Conservation (phyloP, 2,797 vertebrate species). For the Notamacropus eugenii region DNA sequence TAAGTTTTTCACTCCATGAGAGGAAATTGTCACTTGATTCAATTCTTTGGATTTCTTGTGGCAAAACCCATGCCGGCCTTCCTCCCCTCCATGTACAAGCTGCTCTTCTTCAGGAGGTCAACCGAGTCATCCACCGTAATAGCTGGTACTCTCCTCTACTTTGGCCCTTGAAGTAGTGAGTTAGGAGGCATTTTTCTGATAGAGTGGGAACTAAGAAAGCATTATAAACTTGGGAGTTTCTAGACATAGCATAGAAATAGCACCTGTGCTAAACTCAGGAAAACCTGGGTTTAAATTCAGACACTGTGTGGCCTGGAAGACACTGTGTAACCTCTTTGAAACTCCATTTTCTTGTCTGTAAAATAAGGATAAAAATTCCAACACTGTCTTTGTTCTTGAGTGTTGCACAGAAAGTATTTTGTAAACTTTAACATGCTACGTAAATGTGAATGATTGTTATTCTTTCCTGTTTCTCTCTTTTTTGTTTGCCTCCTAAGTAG, state of each 20-base stretch:
- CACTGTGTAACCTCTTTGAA: background rate
- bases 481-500: conserved; percentile 19
- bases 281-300: background rate
- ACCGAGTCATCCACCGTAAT: background rate
- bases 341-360: background rate
- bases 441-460: background rate
- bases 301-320: background rate
- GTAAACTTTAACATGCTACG: background rate
- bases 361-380: background rate
- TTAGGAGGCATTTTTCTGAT: background rate
- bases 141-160: background rate
- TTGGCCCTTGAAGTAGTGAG: background rate
- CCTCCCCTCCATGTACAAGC: too few relatives aligned
- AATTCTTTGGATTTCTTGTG: background rate
- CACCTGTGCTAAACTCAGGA: background rate
- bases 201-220: background rate
- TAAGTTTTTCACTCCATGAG: background rate
- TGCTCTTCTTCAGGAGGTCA: background rate
- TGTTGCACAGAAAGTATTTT: background rate
- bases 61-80: background rate
- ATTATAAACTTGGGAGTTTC: background rate
- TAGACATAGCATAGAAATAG: background rate
- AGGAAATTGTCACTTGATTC: background rate
- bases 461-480: background rate
- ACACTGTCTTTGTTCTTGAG: background rate